Percentiles rank a stretch among this genome's conserved stretches.
These are phyloP conservation scores for Orchesella flavescens DNA, from an alignment of 2,888 invertebrate species.

Conservation along the genomic window DNA sequence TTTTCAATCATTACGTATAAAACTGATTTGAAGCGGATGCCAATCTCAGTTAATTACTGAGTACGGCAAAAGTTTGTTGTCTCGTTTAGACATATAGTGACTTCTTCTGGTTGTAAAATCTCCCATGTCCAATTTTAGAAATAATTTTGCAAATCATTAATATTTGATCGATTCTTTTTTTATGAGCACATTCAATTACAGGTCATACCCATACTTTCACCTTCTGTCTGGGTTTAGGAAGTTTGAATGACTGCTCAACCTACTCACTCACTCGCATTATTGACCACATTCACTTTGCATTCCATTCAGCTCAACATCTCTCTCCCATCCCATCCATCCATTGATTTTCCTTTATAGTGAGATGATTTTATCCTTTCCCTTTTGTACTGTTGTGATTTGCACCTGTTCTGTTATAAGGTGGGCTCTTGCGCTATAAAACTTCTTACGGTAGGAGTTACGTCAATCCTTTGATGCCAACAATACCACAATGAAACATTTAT, in stretches of 20 bases:
- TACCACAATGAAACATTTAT: too few species aligned
- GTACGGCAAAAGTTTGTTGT: too few species aligned
- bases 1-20: too few species aligned
- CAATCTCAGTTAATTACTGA: too few species aligned
- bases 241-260: not conserved
- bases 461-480: too few species aligned
- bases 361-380: slow-evolving; percentile 4
- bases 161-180: slow-evolving; percentile 26
- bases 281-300: slow-evolving; percentile 8
- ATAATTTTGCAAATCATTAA: slow-evolving; percentile 24
- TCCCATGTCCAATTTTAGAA: slow-evolving; percentile 25
- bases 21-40: too few species aligned
- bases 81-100: too few species aligned
- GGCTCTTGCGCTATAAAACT: not conserved
- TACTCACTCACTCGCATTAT: too few species aligned
- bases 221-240: slow-evolving; percentile 14
- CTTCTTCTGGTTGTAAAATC: too few species aligned
- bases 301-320: not conserved
- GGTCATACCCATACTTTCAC: slow-evolving; percentile 37
- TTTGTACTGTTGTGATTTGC: slow-evolving; percentile 7
- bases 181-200: slow-evolving; percentile 25
- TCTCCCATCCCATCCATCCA: too few species aligned
- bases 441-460: too few species aligned
- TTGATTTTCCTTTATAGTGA: too few species aligned
- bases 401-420: slow-evolving; percentile 3